These are phyloP conservation scores for Drosophila prostipennis DNA, from an alignment of 2,888 invertebrate genomes.

Conservation along the genomic window DNA sequence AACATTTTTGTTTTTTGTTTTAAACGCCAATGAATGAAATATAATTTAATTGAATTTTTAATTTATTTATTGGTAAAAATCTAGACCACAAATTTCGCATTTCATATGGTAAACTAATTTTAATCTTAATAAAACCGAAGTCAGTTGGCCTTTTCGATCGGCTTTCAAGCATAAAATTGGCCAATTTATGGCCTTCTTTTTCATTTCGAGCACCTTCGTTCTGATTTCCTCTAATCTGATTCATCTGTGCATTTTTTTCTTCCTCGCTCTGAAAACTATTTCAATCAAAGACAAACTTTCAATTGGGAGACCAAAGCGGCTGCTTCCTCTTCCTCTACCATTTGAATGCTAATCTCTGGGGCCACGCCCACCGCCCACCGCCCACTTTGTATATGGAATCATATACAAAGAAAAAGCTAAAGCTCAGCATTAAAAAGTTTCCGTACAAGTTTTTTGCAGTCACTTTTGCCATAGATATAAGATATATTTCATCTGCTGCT, in stretches of 20 bases:
- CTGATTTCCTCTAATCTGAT: slow-evolving; percentile 13
- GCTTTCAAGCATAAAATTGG: not conserved
- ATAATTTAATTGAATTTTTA: no score
- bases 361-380: not conserved
- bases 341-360: slow-evolving; percentile 26
- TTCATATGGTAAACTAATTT: no score
- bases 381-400: no score
- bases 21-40: no score
- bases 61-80: not conserved
- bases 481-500: not conserved
- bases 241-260: not conserved
- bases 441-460: slow-evolving; percentile 12
- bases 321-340: slow-evolving; percentile 10
- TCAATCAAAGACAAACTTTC: slow-evolving; percentile 34
- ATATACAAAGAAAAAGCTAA: not conserved
- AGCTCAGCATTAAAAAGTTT: slow-evolving; percentile 28
- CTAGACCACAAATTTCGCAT: no score
- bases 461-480: not conserved
- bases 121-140: no score
- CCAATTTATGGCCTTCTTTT: not conserved
- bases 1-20: no score
- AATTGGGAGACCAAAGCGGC: slow-evolving; percentile 19
- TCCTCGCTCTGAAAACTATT: not conserved
- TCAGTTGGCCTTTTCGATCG: not conserved
- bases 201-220: not conserved